These are phyloP conservation scores for Tadarida brasiliensis DNA, from an alignment of 2,797 vertebrate species.

Conservation along the genomic window DNA sequence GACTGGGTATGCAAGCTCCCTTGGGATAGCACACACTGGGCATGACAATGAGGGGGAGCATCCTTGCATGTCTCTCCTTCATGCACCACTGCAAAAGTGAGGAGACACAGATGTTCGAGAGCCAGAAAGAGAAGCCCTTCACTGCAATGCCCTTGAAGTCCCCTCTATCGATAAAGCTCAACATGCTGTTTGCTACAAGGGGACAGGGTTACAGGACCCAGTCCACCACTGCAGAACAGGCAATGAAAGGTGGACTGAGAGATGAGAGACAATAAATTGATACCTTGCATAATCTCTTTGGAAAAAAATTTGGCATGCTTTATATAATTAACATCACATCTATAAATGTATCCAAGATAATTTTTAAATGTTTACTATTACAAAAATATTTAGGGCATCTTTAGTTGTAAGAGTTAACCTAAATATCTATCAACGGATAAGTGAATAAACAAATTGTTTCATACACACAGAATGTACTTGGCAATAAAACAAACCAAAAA, in stretches of 20 bases:
- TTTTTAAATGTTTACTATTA: background rate
- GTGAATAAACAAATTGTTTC: background rate
- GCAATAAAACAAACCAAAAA: background rate
- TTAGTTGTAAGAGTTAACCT: background rate
- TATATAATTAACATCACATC: background rate
- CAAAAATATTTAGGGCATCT: background rate
- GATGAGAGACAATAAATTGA: background rate
- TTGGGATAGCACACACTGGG: accelerated
- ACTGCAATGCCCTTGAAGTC: background rate
- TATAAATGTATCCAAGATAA: background rate
- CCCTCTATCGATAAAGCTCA: background rate
- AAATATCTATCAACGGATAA: background rate
- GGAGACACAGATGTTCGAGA: background rate
- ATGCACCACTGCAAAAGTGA: background rate
- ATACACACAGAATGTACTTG: background rate
- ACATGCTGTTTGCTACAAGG: background rate
- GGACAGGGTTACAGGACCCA: background rate
- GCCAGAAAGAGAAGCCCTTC: background rate
- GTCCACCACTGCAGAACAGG: background rate
- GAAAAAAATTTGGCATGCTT: background rate
- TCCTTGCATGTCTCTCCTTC: background rate
- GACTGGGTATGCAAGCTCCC: too few species aligned
- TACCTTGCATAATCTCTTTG: background rate
- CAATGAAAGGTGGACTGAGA: background rate
- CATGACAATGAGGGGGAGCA: too few species aligned